Evolutionary conservation across 2,797 vertebrate species (phyloP).

Genomic region (Euthynnus affinis): DNA sequence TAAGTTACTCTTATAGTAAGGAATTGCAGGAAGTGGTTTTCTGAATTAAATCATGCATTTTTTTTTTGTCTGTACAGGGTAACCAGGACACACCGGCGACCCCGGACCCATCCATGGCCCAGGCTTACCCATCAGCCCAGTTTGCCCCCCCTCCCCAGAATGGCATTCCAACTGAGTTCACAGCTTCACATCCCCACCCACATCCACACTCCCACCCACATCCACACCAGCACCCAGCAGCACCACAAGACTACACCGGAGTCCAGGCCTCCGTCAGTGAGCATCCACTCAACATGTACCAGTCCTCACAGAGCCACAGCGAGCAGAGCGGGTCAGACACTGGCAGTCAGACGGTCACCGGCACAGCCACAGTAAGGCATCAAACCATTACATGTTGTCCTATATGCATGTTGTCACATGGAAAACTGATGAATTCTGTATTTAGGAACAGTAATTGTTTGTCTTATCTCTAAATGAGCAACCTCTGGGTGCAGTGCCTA

Average conservation of each 20-base stretch:
- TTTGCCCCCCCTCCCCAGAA: conserved; percentile 94
- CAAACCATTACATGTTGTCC: no score
- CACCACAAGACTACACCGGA: conserved; percentile 67
- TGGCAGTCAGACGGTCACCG: conserved; percentile 92
- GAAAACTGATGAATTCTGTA: background rate
- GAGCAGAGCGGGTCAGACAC: conserved; percentile 91
- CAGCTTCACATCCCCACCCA: conserved; percentile 91
- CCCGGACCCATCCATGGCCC: conserved; percentile 95
- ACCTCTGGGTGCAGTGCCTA: no score
- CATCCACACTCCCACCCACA: conserved; percentile 93
- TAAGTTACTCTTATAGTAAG: background rate
- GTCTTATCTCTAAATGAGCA: no score
- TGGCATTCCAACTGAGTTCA: conserved; percentile 93
- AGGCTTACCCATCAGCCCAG: conserved; percentile 94
- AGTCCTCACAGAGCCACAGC: conserved; percentile 92
- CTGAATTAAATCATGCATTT: conserved; percentile 21
- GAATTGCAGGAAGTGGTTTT: background rate
- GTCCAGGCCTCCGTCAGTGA: conserved; percentile 91
- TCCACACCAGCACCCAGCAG: conserved; percentile 83
- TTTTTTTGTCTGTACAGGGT: conserved; percentile 84
- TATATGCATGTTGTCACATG: background rate
- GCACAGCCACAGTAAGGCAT: conserved; percentile 95
- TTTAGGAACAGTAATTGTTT: background rate
- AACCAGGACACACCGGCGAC: conserved; percentile 96
- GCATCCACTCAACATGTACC: conserved; percentile 95